Percentiles rank a stretch among this genome's conserved stretches.
These are phyloP conservation scores for Spheniscus mendiculus DNA, from an alignment of 2,113 vertebrate species.

Conservation along the genomic window DNA sequence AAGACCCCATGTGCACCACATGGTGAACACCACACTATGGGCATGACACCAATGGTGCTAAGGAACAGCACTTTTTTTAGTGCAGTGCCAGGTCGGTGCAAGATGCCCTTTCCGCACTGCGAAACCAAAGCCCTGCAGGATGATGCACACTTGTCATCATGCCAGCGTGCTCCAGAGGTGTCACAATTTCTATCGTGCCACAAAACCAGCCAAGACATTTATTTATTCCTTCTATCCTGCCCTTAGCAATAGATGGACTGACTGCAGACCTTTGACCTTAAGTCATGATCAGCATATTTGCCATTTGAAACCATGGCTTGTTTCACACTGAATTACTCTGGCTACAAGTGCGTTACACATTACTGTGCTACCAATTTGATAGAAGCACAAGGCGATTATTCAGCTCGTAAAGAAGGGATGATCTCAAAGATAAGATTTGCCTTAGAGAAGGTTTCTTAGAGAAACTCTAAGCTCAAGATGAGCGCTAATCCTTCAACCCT, in stretches of 20 bases:
- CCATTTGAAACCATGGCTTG: not conserved
- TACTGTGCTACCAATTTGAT: not conserved
- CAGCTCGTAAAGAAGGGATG: constrained; percentile 34
- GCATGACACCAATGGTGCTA: not conserved
- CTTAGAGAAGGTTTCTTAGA: constrained; percentile 11
- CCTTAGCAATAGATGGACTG: not conserved
- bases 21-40: not conserved
- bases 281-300: not conserved
- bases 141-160: not conserved
- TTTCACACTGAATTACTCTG: not conserved
- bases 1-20: not conserved
- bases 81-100: not conserved
- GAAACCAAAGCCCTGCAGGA: not conserved
- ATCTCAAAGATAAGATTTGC: constrained; percentile 49
- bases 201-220: not conserved
- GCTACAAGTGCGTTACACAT: not conserved
- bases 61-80: not conserved
- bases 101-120: no score
- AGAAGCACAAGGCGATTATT: not conserved
- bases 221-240: not conserved
- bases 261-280: not conserved
- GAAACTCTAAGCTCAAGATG: constrained; percentile 12
- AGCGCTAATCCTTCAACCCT: not conserved
- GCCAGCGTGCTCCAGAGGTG: not conserved
- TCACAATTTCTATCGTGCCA: not conserved